Evolutionary conservation across 2,888 invertebrate genomes (phyloP).

Genomic region (Pandemis cinnamomeana): DNA sequence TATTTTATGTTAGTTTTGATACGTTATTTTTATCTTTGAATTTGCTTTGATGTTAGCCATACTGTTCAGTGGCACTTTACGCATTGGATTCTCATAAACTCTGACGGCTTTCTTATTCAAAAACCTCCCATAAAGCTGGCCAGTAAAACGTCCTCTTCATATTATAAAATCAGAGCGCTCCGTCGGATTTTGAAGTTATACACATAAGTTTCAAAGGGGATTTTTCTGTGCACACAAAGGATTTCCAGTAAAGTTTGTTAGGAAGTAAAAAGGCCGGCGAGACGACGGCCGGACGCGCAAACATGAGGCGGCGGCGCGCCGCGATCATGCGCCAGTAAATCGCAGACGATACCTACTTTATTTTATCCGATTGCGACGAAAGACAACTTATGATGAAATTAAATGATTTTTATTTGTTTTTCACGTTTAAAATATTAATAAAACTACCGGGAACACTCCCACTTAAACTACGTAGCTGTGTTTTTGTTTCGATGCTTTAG

Average conservation of each 20-base stretch:
- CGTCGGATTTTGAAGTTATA: slow-evolving; percentile 34
- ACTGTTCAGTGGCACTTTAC: slow-evolving; percentile 8
- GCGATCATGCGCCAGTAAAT: slow-evolving; percentile 10
- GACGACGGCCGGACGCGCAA: slow-evolving; percentile 30
- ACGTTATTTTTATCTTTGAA: background rate
- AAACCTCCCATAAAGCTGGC: slow-evolving; percentile 9
- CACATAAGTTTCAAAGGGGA: slow-evolving; percentile 32
- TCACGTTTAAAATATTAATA: no score
- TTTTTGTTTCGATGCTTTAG: no score
- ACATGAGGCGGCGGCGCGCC: slow-evolving; percentile 20
- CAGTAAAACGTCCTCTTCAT: slow-evolving; percentile 13
- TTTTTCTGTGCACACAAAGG: slow-evolving; percentile 40
- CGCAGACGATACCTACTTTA: background rate
- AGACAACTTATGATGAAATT: no score
- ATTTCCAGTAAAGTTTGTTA: slow-evolving; percentile 53
- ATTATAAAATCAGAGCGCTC: slow-evolving; percentile 35
- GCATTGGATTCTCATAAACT: slow-evolving; percentile 15
- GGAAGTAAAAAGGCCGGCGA: slow-evolving; percentile 54
- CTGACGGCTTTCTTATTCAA: background rate
- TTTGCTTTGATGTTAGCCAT: background rate
- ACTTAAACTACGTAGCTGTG: no score
- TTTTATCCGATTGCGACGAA: background rate
- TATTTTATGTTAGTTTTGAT: background rate
- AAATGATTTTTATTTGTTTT: no score
- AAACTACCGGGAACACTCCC: no score